Evolutionary conservation across 1,140 invertebrate genomes (phyloP).

Genomic region (Mercenaria mercenaria): DNA sequence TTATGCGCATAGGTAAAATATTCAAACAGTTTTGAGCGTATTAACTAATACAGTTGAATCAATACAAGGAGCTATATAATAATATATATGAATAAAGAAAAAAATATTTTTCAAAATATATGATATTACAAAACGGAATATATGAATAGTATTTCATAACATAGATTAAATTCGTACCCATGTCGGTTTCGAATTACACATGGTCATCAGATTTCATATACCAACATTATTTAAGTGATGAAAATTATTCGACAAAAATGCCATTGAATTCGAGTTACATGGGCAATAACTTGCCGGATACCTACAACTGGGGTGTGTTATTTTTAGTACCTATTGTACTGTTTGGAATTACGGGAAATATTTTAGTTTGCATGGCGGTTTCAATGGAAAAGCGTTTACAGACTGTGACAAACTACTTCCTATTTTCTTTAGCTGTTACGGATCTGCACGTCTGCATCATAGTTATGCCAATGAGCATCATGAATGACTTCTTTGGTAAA

Average conservation of each 20-base stretch:
- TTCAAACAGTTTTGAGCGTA: too few species aligned
- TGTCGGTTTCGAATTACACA: not conserved
- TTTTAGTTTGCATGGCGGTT: slow-evolving; percentile 97
- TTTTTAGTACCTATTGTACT: slow-evolving; percentile 61
- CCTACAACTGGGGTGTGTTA: slow-evolving; percentile 65
- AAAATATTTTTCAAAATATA: too few species aligned
- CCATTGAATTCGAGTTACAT: slow-evolving; percentile 12
- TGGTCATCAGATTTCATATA: not conserved
- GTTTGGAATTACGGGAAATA: slow-evolving; percentile 91
- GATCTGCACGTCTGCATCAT: slow-evolving; percentile 94
- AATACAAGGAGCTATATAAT: too few species aligned
- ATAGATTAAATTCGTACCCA: not conserved
- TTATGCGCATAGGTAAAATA: too few species aligned
- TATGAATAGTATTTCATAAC: too few species aligned
- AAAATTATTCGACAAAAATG: slow-evolving; percentile 13
- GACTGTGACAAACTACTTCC: slow-evolving; percentile 96
- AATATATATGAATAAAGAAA: too few species aligned
- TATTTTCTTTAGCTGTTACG: slow-evolving; percentile 97
- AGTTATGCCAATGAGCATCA: slow-evolving; percentile 90
- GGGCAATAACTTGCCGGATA: not conserved
- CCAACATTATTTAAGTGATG: not conserved
- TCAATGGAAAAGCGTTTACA: slow-evolving; percentile 96
- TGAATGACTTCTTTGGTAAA: slow-evolving; percentile 88
- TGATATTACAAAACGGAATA: too few species aligned
- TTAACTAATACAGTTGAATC: too few species aligned